Evolutionary conservation across 2,888 invertebrate genomes (phyloP), one percentile per base, ranked within the genome.

Genomic region (Autographa pulchrina): DNA sequence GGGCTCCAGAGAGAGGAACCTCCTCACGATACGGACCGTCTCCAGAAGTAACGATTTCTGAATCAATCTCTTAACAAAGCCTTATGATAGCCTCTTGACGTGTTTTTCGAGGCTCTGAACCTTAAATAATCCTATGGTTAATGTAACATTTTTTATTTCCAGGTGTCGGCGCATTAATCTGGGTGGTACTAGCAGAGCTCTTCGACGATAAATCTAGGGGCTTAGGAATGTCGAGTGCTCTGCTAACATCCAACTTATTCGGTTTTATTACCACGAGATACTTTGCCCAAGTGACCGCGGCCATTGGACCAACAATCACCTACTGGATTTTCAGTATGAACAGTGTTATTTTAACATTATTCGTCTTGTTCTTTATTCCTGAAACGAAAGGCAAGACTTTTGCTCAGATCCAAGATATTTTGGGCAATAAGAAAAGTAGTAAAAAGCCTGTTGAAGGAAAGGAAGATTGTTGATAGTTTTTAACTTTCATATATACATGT

Each of bases 311-410:
- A 5, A 13, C 13, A 0, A 25, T 25, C 20, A 56, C 54, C 13
- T 56, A 56, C 54, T 56, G 54, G 54, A 56, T 56, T 13, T 56
- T 56, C 54, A 56, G 54, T 25, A 18, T 25, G 20, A 56, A 56
- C 18, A 25, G 54, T 13, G 11, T 56, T 25, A 3, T 56, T 11
- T 13, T 56, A 25, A 5, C 1, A 13, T 20, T 56, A 25, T 56
- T 56, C 11, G 25, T 56, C 20, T 25, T 56, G 4, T 13, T 56
- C 11, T 56, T 56, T 25, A 25, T 56, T 11, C 54, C 54, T 11
- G 54, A 56, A 56, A 56, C 54, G 3, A 56, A 56, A 56, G 54
- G 54, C 5, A 56, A 56, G 25, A 25, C 20, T 25, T 56, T 56
- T 13, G 20, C 54, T 20, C 25, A 56, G 11, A 56, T 56, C 8